These are phyloP conservation scores for Dryobates pubescens DNA, from an alignment of 2,797 vertebrate species.

Conservation along the genomic window DNA sequence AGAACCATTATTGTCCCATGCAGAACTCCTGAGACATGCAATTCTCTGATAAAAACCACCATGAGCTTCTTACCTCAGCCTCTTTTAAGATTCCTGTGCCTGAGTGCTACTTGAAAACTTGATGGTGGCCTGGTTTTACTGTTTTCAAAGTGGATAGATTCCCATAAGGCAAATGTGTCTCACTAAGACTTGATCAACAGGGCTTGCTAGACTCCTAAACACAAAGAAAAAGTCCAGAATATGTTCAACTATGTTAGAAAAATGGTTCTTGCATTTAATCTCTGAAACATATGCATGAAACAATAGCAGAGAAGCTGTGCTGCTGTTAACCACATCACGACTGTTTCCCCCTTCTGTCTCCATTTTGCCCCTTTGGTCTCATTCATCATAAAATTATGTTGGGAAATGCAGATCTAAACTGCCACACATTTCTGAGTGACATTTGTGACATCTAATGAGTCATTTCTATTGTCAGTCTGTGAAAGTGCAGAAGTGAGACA, in stretches of 20 bases:
- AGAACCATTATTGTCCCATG: not conserved
- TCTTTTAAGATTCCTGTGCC: not conserved
- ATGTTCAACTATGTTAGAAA: too few relatives aligned
- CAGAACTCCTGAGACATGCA: not conserved
- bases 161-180: too few relatives aligned
- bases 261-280: not conserved
- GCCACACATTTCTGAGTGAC: not conserved
- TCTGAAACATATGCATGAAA: not conserved
- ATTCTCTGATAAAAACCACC: not conserved
- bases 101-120: too few relatives aligned
- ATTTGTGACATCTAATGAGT: not conserved
- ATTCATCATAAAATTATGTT: not conserved
- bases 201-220: too few relatives aligned
- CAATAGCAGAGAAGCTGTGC: not conserved
- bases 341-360: not conserved
- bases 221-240: too few relatives aligned
- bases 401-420: not conserved
- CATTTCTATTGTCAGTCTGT: not conserved
- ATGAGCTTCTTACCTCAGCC: not conserved
- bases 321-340: not conserved
- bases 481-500: not conserved
- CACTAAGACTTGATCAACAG: too few relatives aligned
- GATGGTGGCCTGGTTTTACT: too few relatives aligned
- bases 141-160: too few relatives aligned
- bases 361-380: not conserved